phyloP scores from a whole-genome alignment of 2,113 vertebrate species.

The Crotalus helleri region DNA sequence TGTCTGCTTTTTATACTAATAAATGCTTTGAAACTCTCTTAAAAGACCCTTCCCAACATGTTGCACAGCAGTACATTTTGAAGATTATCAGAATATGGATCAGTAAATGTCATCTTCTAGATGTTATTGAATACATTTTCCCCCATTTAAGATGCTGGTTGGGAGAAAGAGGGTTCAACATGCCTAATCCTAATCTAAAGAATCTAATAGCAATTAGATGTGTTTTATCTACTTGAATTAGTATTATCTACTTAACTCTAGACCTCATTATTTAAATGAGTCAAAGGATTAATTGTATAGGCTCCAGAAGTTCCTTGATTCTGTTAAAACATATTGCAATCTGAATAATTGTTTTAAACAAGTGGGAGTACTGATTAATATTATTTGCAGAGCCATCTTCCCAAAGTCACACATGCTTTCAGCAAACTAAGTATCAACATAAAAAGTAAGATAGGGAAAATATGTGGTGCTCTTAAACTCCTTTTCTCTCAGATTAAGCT shows the following conservation, averaged over 20 bases:
- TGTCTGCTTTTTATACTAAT: neutral
- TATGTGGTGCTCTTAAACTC: neutral
- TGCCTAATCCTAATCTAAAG: neutral
- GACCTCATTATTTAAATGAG: neutral
- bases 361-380: neutral
- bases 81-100: neutral
- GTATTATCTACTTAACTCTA: neutral
- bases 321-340: neutral
- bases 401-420: neutral
- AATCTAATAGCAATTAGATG: neutral
- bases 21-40: neutral
- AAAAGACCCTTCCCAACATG: neutral
- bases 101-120: neutral
- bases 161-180: neutral
- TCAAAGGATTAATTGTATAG: neutral
- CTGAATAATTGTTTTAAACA: neutral
- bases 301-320: neutral
- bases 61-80: neutral
- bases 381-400: neutral
- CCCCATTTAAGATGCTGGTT: neutral
- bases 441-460: neutral
- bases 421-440: neutral
- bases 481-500: constrained; percentile 24
- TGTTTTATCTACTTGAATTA: neutral
- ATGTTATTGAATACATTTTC: neutral